Conservation (phyloP, 1,140 invertebrate species). For the Capitella teleta region DNA sequence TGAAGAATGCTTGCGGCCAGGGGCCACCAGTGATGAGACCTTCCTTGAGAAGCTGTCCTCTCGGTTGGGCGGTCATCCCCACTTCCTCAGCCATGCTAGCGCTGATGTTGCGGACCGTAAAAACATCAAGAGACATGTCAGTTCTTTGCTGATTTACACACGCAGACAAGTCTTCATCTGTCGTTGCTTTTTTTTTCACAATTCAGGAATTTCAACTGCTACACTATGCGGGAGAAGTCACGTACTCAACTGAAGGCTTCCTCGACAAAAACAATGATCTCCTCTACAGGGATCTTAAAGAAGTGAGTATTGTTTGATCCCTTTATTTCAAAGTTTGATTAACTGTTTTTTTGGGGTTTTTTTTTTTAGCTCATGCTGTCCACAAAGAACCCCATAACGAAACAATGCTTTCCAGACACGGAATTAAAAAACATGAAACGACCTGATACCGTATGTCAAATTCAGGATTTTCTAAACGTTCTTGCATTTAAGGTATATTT, state of each 20-base stretch:
- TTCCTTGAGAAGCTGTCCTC: slow-evolving; percentile 65
- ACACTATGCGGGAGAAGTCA: slow-evolving; percentile 85
- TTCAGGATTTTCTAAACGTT: not conserved
- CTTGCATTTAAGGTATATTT: slow-evolving; percentile 2
- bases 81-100: slow-evolving; percentile 69
- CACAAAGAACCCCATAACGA: slow-evolving; percentile 60
- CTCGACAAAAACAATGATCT: slow-evolving; percentile 89
- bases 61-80: slow-evolving; percentile 59
- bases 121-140: slow-evolving; percentile 48
- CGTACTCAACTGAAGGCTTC: slow-evolving; percentile 75
- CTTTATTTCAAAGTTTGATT: too few species aligned
- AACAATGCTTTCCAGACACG: slow-evolving; percentile 46
- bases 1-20: slow-evolving; percentile 81
- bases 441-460: slow-evolving; percentile 55
- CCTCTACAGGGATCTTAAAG: slow-evolving; percentile 69
- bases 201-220: slow-evolving; percentile 71
- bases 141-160: not conserved
- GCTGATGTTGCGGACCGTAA: slow-evolving; percentile 65
- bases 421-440: slow-evolving; percentile 68
- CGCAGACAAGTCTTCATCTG: not conserved
- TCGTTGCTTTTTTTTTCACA: too few species aligned
- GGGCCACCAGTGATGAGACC: slow-evolving; percentile 70
- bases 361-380: slow-evolving; percentile 53
- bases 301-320: not conserved
- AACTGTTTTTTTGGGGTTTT: too few species aligned